A percentile compares a stretch with the other conserved stretches of the same genome.
These are phyloP conservation scores for Heliconius sara DNA, from an alignment of 2,888 invertebrate species.

Conservation along the genomic window DNA sequence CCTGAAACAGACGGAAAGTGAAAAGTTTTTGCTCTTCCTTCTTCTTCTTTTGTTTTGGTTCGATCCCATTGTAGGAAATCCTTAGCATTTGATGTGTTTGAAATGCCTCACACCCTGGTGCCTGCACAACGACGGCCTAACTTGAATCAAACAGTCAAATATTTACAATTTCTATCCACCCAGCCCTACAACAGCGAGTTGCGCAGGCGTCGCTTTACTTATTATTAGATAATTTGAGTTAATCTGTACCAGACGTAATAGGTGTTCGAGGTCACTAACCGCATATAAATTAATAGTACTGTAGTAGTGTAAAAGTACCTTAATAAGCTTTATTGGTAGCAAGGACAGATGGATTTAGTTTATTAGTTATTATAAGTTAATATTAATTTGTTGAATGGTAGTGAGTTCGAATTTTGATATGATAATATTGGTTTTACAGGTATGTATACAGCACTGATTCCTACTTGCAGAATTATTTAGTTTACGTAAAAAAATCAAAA, in stretches of 20 bases:
- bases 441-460: too few species aligned
- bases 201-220: slow-evolving; percentile 49
- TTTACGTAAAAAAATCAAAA: too few species aligned
- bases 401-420: too few species aligned
- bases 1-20: too few species aligned
- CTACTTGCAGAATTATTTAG: too few species aligned
- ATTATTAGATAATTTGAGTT: slow-evolving; percentile 55
- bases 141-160: neutral
- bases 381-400: too few species aligned
- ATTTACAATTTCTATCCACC: neutral
- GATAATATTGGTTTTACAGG: too few species aligned
- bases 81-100: too few species aligned
- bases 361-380: slow-evolving; percentile 12
- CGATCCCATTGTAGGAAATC: too few species aligned
- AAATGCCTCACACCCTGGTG: neutral
- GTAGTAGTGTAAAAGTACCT: slow-evolving; percentile 35
- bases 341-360: slow-evolving; percentile 37
- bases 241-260: slow-evolving; percentile 65
- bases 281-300: slow-evolving; percentile 62
- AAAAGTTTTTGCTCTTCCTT: too few species aligned
- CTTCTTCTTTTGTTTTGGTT: too few species aligned
- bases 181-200: slow-evolving; percentile 41
- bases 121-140: neutral
- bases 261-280: slow-evolving; percentile 73
- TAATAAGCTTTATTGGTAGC: slow-evolving; percentile 41